Evolutionary conservation across 2,888 invertebrate species (phyloP).

Genomic region (Thera obeliscata): DNA sequence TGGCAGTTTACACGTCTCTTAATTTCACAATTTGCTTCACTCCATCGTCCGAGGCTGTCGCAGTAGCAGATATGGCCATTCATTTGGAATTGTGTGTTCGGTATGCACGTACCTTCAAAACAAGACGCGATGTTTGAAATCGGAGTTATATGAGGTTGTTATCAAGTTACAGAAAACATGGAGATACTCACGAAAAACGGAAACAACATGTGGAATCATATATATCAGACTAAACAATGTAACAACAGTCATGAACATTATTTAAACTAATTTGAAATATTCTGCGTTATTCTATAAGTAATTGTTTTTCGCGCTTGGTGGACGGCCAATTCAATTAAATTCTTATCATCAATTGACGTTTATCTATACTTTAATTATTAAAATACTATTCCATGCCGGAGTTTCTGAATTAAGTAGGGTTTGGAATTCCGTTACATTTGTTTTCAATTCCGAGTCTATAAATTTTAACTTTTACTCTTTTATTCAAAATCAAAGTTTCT

Average conservation of each 20-base stretch:
- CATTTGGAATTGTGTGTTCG: conserved; percentile 63
- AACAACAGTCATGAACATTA: conserved; percentile 59
- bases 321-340: conserved; percentile 45
- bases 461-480: background rate
- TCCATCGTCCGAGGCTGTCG: conserved; percentile 62
- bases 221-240: conserved; percentile 58
- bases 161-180: background rate
- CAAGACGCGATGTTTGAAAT: conserved; percentile 21
- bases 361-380: conserved; percentile 18
- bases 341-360: conserved; percentile 39
- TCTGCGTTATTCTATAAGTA: conserved; percentile 39
- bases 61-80: conserved; percentile 67
- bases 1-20: conserved; percentile 57
- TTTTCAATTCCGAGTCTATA: background rate
- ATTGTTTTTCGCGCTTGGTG: conserved; percentile 52
- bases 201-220: conserved; percentile 47
- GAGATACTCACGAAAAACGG: conserved; percentile 58
- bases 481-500: no score
- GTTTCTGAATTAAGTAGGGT: conserved; percentile 10
- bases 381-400: conserved; percentile 11
- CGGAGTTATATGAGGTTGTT: background rate
- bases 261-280: conserved; percentile 48
- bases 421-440: background rate
- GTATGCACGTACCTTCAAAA: conserved; percentile 65
- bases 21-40: conserved; percentile 59